A percentile compares a stretch with the other conserved stretches of the same genome.
Evolutionary conservation across 2,888 invertebrate species (phyloP).

Genomic region (Nomada ruficornis): DNA sequence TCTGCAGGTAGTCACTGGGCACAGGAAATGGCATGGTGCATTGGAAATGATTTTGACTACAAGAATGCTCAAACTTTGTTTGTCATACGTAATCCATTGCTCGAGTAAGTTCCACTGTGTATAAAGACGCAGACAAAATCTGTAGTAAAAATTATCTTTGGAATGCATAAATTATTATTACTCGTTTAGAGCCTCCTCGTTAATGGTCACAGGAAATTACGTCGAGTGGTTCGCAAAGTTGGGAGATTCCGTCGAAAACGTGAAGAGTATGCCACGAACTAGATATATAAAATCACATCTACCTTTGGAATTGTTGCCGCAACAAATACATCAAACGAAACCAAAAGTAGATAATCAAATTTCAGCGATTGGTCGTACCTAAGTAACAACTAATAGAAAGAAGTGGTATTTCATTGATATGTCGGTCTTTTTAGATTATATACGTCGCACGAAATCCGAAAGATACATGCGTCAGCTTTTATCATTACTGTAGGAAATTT

Average conservation of each 20-base stretch:
- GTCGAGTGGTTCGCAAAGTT: slow-evolving; percentile 82
- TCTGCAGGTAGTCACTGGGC: slow-evolving; percentile 94
- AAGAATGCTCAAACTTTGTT: slow-evolving; percentile 88
- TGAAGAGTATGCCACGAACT: slow-evolving; percentile 89
- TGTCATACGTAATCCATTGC: slow-evolving; percentile 86
- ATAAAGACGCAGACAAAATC: too few species aligned
- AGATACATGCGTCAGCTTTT: slow-evolving; percentile 95
- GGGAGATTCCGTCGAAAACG: slow-evolving; percentile 90
- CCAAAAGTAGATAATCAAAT: slow-evolving; percentile 87
- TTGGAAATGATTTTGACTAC: slow-evolving; percentile 92
- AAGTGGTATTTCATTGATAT: neutral
- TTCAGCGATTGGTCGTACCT: too few species aligned
- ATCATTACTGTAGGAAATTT: slow-evolving; percentile 91
- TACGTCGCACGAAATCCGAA: slow-evolving; percentile 96
- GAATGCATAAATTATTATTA: neutral
- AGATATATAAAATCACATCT: slow-evolving; percentile 91
- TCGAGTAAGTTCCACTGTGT: slow-evolving; percentile 75
- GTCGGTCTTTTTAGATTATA: slow-evolving; percentile 87
- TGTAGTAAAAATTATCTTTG: too few species aligned
- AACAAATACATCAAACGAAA: slow-evolving; percentile 85
- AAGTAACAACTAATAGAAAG: neutral
- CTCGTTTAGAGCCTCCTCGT: slow-evolving; percentile 75
- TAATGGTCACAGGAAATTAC: slow-evolving; percentile 79
- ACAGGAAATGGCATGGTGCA: slow-evolving; percentile 97
- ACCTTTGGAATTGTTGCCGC: slow-evolving; percentile 89